Base-by-base conservation (phyloP, 2,113 vertebrate genomes). In the Xiphias gladius region DNA sequence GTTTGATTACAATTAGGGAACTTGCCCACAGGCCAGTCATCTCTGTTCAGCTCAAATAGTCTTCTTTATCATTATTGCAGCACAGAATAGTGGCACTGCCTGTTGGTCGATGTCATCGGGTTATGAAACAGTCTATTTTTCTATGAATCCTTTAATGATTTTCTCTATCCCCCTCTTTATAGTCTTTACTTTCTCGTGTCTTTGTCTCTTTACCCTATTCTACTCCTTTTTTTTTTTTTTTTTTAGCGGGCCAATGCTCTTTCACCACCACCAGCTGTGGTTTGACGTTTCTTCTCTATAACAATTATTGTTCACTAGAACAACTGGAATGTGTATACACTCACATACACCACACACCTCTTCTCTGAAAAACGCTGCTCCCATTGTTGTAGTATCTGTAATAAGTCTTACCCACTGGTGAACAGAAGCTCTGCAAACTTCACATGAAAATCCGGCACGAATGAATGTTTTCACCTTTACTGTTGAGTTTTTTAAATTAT, bases 1-100 rank as follows among this genome's bases (percentile, higher is more conserved):
- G 77, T 83, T 82, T 85, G 57, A 85, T 80, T 84, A 87, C 9
- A 7, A 75, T 84, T 69, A 64, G 17, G 55, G 64, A 65, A 68
- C 67, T 68, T 12, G 54, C 74, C 67, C 55, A 46, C 50, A 41
- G 59, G 64, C 48, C 77, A 65, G 35, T 65, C 68, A 13, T 75
- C 43, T 76, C 73, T 48, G 26, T 39, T 57, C 39, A 64, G 58
- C 71, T 73, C 68, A 76, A 43, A 59, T 12, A 2, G 32, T 83
- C 63, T 54, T 75, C 9, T 46, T 39, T 54, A 32, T 69, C 35
- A 73, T 85, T 46, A 50, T 70, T 2, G 12, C 59, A 58, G 73
- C n/a, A 3, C 5, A 69, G 37, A 76, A 74, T 58, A 62, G 50
- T 5, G 3, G 3, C 26, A 12, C 28, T 67, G 68, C 70, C 37